Evolutionary conservation across 2,888 invertebrate genomes (phyloP).

Genomic region (Iselma pallidipennis): DNA sequence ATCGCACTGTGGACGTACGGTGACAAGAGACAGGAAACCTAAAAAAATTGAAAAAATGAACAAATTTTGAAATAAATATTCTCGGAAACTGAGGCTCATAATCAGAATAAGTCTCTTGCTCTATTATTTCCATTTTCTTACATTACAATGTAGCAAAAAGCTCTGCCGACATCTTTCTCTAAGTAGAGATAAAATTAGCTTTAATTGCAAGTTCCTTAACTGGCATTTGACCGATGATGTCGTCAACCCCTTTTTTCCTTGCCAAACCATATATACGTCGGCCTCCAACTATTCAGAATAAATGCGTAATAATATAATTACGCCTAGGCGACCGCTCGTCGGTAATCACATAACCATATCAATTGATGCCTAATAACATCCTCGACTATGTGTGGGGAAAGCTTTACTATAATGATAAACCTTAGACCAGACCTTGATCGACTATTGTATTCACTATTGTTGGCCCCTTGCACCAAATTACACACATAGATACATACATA

Average conservation of each 20-base stretch:
- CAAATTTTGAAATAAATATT: too few relatives aligned
- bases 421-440: slow-evolving; percentile 48
- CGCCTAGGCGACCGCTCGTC: slow-evolving; percentile 42
- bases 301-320: slow-evolving; percentile 47
- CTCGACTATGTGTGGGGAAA: slow-evolving; percentile 38
- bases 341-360: slow-evolving; percentile 56
- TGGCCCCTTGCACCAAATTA: slow-evolving; percentile 40
- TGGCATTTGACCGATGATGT: slow-evolving; percentile 1
- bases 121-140: too few relatives aligned
- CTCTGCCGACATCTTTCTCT: too few relatives aligned
- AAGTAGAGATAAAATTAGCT: too few relatives aligned
- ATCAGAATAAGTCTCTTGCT: too few relatives aligned
- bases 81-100: too few relatives aligned
- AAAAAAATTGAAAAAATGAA: too few relatives aligned
- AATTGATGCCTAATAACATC: slow-evolving; percentile 57
- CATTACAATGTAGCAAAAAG: too few relatives aligned
- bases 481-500: slow-evolving; percentile 14
- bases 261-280: slow-evolving; percentile 8
- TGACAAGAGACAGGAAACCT: too few relatives aligned
- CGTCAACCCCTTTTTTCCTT: slow-evolving; percentile 17
- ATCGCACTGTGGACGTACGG: too few relatives aligned
- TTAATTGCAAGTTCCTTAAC: too few relatives aligned
- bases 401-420: slow-evolving; percentile 51
- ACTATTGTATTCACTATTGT: slow-evolving; percentile 48
- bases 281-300: slow-evolving; percentile 10